Evolutionary conservation across 2,888 invertebrate species (phyloP).

Genomic region (Ganaspis brasiliensis): DNA sequence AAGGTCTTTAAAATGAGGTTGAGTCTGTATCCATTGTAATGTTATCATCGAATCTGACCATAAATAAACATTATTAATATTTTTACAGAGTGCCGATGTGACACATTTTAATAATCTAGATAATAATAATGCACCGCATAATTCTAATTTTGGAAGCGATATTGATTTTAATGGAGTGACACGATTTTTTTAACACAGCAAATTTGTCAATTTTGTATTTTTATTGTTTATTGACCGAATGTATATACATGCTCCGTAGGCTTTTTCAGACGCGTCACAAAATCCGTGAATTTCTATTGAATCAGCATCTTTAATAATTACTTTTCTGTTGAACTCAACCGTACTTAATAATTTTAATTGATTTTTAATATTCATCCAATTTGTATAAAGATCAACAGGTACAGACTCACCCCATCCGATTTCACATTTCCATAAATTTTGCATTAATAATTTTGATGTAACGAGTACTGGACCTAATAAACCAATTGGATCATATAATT

Average conservation of each 20-base stretch:
- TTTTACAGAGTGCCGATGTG: no score
- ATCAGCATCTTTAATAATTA: no score
- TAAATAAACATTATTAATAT: not conserved
- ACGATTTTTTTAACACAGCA: conserved; percentile 36
- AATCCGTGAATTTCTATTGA: not conserved
- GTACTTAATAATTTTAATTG: no score
- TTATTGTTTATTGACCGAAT: not conserved
- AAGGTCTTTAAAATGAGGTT: no score
- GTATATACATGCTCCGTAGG: conserved; percentile 15
- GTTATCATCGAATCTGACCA: no score
- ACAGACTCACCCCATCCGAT: conserved; percentile 59
- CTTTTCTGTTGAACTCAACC: not conserved
- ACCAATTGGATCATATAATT: conserved; percentile 37
- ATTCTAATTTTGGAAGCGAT: conserved; percentile 35
- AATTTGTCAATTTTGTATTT: not conserved
- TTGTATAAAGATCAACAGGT: conserved; percentile 44
- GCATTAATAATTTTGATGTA: conserved; percentile 54
- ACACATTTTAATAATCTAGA: no score
- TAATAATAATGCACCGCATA: not conserved
- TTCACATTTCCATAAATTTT: conserved; percentile 51
- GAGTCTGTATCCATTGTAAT: no score
- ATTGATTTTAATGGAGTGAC: conserved; percentile 24
- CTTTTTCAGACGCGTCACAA: not conserved
- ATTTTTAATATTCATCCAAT: conserved; percentile 38
- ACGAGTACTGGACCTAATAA: conserved; percentile 56